phyloP scores from a whole-genome alignment of 2,797 vertebrate genomes.

The Eulemur rubriventer region DNA sequence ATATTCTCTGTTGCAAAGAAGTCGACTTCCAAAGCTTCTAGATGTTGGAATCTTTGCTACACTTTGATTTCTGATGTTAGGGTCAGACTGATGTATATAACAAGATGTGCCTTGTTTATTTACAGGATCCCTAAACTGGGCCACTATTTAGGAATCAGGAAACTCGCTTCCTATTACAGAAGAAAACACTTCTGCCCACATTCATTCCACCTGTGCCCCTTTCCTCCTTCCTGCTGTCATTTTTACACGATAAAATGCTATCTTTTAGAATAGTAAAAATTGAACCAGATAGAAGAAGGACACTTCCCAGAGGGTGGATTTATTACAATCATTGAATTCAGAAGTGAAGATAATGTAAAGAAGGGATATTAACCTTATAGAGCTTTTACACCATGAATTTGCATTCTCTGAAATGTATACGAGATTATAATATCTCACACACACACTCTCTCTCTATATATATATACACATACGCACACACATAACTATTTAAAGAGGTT shows the following conservation, averaged over 20 bases:
- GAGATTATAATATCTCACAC: not conserved
- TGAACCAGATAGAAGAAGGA: not conserved
- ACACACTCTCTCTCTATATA: too few relatives aligned
- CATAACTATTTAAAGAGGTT: not conserved
- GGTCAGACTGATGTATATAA: not conserved
- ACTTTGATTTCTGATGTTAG: not conserved
- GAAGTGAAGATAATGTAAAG: not conserved
- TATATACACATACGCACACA: accelerated
- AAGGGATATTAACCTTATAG: not conserved
- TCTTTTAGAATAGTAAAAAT: not conserved
- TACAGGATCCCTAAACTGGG: not conserved
- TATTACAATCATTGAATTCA: not conserved
- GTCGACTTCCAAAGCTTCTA: not conserved
- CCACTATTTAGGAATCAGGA: not conserved
- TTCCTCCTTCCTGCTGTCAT: not conserved
- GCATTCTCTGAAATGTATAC: not conserved
- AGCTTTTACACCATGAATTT: not conserved
- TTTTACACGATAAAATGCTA: not conserved
- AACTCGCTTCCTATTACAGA: not conserved
- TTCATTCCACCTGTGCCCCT: not conserved
- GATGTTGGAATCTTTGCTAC: not conserved
- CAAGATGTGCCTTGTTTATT: not conserved
- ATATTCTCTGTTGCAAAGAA: not conserved
- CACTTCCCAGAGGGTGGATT: not conserved
- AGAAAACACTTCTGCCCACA: not conserved